Base-by-base conservation (phyloP, 1,140 invertebrate species). In the Brachionus rubens region DNA sequence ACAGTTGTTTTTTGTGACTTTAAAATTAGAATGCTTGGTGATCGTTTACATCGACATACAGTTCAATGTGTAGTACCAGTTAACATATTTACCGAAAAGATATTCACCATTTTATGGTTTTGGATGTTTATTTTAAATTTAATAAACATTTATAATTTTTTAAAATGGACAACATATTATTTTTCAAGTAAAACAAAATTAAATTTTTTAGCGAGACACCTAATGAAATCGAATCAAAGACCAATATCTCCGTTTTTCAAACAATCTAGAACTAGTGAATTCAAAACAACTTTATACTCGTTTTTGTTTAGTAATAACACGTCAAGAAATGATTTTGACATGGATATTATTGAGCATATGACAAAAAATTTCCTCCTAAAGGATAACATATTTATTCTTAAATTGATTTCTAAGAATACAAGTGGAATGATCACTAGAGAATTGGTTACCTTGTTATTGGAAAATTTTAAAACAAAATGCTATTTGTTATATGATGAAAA, bases 81-180 rank as follows among this genome's bases (percentile, higher is more conserved):
- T 14, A 87, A 87, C 77, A 83, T 87, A 68, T 82, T 86, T 67
- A 86, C 85, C 48, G 86, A 87, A 78, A 83, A 87, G 80, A 88
- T 85, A 21, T 85, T 85, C 77, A 82, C 83, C 54, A 59, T 84
- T 46, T 50, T 83, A 40, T 85, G 83, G 83, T 83, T 82, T 76
- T 85, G 82, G 83, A 75, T 83, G 4, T 77, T 82, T 33, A 36
- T 85, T 1, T 78, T 75, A 16, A 52, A 52, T 19, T 21, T 75
- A 10, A 48, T 75, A 1, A 75, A 54, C 47, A 46, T 46, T 28
- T 70, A 46, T 33, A 46, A 33, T 70, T 47, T 70, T 21, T 0
- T 50, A 3, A 70, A 70, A 33, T 70, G 65, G 65, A 24, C n/a
- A 6, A 16, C 21, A 7, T 70, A 48, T 36, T 70, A 48, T 50